These are phyloP conservation scores for Eupeodes corollae DNA, from an alignment of 1,140 invertebrate species.

Conservation along the genomic window DNA sequence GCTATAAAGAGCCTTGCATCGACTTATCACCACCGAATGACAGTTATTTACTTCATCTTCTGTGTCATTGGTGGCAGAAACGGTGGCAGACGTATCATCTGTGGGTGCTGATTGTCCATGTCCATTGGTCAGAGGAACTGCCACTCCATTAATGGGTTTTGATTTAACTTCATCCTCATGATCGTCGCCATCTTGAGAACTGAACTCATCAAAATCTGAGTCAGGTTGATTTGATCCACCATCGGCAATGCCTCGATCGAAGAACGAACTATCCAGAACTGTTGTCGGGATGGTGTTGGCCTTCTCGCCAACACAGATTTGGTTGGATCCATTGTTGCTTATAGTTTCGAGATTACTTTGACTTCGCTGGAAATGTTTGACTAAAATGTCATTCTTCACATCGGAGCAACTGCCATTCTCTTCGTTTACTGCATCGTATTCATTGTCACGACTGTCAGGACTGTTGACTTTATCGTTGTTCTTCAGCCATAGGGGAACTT, in stretches of 20 bases:
- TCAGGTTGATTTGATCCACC: slow-evolving; percentile 72
- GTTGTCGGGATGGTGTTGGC: slow-evolving; percentile 28
- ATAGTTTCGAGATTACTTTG: slow-evolving; percentile 34
- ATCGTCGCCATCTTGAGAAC: slow-evolving; percentile 49
- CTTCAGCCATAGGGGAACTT: slow-evolving; percentile 71
- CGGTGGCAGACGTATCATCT: neutral
- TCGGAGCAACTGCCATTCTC: slow-evolving; percentile 11
- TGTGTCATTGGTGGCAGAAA: no score
- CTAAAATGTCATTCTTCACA: slow-evolving; percentile 10
- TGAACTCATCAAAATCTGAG: slow-evolving; percentile 69
- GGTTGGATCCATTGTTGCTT: slow-evolving; percentile 5
- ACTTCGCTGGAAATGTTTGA: slow-evolving; percentile 16
- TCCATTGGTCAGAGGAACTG: neutral
- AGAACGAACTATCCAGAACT: slow-evolving; percentile 10
- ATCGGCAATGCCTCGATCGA: slow-evolving; percentile 67
- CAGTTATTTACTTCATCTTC: slow-evolving; percentile 11
- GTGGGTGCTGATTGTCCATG: slow-evolving; percentile 3
- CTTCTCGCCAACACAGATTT: slow-evolving; percentile 19
- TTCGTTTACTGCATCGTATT: slow-evolving; percentile 30
- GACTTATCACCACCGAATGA: slow-evolving; percentile 42
- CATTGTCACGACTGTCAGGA: slow-evolving; percentile 31
- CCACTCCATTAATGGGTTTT: neutral
- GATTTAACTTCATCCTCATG: neutral
- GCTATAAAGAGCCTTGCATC: slow-evolving; percentile 75
- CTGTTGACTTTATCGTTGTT: slow-evolving; percentile 43